These are phyloP conservation scores for human (Homo sapiens) DNA, from an alignment of 2,113 vertebrate genomes.

Conservation along the genomic window DNA sequence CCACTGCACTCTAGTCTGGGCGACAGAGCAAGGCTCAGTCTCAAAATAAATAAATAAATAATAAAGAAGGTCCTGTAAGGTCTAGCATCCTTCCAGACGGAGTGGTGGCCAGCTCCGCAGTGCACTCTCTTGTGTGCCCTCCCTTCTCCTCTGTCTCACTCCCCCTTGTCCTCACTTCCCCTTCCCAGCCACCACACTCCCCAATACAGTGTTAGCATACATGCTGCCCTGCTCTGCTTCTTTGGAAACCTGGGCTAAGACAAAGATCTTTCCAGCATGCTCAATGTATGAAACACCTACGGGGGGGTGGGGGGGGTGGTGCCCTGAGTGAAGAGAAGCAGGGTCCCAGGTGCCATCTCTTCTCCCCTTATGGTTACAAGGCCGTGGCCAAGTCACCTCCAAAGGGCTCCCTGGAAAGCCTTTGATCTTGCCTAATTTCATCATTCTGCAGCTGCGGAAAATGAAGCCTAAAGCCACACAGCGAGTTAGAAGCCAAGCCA, in stretches of 20 bases:
- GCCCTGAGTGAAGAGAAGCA: background rate
- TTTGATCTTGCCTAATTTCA: background rate
- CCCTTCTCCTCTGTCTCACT: too few species aligned
- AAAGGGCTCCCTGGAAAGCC: background rate
- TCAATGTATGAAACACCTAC: background rate
- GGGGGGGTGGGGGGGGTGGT: too few species aligned
- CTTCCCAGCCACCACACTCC: background rate
- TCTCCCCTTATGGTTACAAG: background rate
- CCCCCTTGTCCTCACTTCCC: background rate
- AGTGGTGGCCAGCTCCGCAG: background rate
- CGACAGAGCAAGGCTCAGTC: too few species aligned
- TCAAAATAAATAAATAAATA: too few species aligned
- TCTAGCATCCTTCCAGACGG: background rate
- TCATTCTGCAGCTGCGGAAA: background rate
- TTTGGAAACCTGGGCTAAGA: background rate
- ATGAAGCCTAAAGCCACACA: background rate
- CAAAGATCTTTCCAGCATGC: background rate
- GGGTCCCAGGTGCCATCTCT: background rate
- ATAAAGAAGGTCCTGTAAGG: background rate
- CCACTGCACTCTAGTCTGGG: too few species aligned
- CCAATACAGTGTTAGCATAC: too few species aligned
- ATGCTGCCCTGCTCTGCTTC: background rate
- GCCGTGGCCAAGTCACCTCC: background rate
- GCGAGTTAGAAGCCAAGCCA: background rate
- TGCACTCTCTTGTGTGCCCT: background rate